phyloP scores from a whole-genome alignment of 2,113 vertebrate genomes.

The Carettochelys insculpta region DNA sequence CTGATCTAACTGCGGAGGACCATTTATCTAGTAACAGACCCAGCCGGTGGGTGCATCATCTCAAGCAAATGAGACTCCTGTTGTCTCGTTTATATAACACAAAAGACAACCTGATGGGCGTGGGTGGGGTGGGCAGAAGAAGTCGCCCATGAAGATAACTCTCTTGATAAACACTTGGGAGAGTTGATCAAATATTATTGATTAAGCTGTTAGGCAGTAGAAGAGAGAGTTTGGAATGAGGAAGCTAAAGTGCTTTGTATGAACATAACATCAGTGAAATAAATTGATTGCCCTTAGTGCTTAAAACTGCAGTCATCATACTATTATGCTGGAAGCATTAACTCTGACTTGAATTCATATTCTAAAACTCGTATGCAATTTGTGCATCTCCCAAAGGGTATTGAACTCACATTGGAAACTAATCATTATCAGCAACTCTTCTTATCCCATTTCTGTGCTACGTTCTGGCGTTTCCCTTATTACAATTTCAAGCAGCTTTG shows the following conservation, averaged over 20 bases:
- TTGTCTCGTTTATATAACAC: not conserved
- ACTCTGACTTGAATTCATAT: slow-evolving; percentile 22
- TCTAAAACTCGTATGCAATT: slow-evolving; percentile 34
- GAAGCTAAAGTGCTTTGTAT: slow-evolving; percentile 49
- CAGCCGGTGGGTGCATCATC: not conserved
- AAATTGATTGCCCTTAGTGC: slow-evolving; percentile 41
- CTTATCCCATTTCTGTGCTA: not conserved
- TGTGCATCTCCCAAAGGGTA: slow-evolving; percentile 23
- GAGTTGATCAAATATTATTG: slow-evolving; percentile 52
- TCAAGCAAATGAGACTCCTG: rapidly evolving
- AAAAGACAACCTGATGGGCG: not conserved
- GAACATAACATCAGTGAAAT: slow-evolving; percentile 33
- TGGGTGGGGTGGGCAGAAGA: rapidly evolving
- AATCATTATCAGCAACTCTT: slow-evolving; percentile 7
- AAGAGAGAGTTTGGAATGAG: slow-evolving; percentile 39
- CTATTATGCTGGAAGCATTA: slow-evolving; percentile 2
- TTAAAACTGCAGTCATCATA: not conserved
- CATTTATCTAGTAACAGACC: not conserved
- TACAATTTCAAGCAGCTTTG: slow-evolving; percentile 1
- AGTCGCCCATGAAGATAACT: slow-evolving; percentile 1
- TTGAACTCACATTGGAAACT: slow-evolving; percentile 46
- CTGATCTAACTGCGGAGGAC: not conserved
- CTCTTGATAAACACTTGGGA: slow-evolving; percentile 36
- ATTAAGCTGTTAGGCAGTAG: slow-evolving; percentile 35
- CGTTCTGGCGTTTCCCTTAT: slow-evolving; percentile 30